Evolutionary conservation across 2,888 invertebrate genomes (phyloP).

Genomic region (Ceriagrion tenellum): DNA sequence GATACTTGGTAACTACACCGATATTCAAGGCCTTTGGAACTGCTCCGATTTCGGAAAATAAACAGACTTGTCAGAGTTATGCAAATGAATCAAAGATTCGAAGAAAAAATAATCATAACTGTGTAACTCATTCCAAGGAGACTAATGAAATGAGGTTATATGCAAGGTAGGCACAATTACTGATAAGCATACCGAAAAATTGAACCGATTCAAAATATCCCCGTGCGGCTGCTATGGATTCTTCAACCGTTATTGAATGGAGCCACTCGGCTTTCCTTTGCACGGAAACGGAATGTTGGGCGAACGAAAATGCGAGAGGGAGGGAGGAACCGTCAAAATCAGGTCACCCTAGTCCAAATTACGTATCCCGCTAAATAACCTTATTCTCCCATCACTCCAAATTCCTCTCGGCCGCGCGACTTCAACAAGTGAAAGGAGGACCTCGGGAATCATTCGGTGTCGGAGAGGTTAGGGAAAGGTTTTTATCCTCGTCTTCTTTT

Average conservation of each 20-base stretch:
- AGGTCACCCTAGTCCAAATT: not conserved
- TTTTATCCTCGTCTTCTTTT: not conserved
- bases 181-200: too few species aligned
- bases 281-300: not conserved
- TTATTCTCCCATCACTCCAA: slow-evolving; percentile 26
- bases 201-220: too few species aligned
- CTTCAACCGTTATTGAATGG: not conserved
- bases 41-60: too few species aligned
- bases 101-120: too few species aligned
- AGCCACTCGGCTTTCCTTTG: not conserved
- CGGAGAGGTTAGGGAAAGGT: not conserved
- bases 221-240: too few species aligned
- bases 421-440: slow-evolving; percentile 35
- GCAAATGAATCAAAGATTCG: too few species aligned
- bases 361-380: slow-evolving; percentile 15
- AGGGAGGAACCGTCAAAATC: not conserved
- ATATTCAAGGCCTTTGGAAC: too few species aligned
- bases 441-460: slow-evolving; percentile 4
- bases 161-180: too few species aligned
- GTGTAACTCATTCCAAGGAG: too few species aligned
- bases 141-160: too few species aligned
- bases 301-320: not conserved
- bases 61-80: too few species aligned
- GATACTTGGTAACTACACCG: too few species aligned
- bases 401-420: slow-evolving; percentile 23